Percentiles rank a stretch among this genome's conserved stretches.
phyloP scores from a whole-genome alignment of 2,113 vertebrate species.

The Panthera leo region DNA sequence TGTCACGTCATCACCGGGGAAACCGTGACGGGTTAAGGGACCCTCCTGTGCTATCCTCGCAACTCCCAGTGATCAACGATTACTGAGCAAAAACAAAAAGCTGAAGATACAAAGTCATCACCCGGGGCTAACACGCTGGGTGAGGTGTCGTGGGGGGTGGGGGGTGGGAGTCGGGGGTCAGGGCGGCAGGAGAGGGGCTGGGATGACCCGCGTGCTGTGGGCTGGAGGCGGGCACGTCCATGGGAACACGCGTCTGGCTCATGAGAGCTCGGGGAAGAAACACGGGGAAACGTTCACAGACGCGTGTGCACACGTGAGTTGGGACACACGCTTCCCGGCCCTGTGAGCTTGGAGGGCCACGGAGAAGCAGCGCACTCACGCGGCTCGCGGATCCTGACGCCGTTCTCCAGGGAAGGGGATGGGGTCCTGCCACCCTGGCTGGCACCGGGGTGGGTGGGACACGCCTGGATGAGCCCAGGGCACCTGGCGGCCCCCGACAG shows the following conservation, averaged over 20 bases:
- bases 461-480: too few relatives aligned
- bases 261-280: neutral
- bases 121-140: neutral
- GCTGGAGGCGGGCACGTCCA: neutral
- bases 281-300: neutral
- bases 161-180: neutral
- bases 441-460: neutral
- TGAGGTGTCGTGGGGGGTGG: neutral
- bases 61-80: neutral
- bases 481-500: neutral
- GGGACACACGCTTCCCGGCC: neutral
- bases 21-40: neutral
- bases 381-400: neutral
- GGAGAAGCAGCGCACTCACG: neutral
- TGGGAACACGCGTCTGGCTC: neutral
- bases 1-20: too few relatives aligned
- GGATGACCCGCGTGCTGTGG: neutral
- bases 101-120: neutral
- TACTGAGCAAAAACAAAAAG: neutral
- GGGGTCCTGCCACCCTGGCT: neutral
- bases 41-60: neutral
- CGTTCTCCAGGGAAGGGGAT: neutral
- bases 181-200: neutral
- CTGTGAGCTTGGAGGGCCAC: neutral
- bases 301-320: rapidly evolving